Percentiles rank a stretch among this genome's conserved stretches.
phyloP scores from a whole-genome alignment of 92 coral and sea anemone genomes.

The Montipora capitata region DNA sequence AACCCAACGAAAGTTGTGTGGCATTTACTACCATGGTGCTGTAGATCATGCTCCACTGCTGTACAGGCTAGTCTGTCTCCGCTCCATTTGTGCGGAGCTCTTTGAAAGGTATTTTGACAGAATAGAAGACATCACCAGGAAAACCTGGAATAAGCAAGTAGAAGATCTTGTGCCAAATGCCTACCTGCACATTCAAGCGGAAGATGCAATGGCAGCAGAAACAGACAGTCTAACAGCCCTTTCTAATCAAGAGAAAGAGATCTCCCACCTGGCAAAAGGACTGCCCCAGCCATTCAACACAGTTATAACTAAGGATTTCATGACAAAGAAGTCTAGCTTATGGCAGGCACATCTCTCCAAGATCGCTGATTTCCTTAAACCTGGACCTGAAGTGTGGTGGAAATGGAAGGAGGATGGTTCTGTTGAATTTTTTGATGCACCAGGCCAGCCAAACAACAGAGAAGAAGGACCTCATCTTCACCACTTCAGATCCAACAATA shows the following conservation, averaged over 20 bases:
- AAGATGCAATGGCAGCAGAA: constrained; percentile 12
- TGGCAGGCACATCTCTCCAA: constrained; percentile 54
- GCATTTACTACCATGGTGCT: constrained; percentile 18
- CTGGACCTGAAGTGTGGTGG: constrained; percentile 47
- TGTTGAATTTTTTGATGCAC: constrained; percentile 32
- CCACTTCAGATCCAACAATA: constrained; percentile 43
- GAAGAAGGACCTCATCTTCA: constrained; percentile 38
- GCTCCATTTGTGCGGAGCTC: constrained; percentile 57
- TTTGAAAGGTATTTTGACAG: constrained; percentile 52
- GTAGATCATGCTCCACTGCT: constrained; percentile 64
- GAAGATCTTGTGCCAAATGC: constrained; percentile 51
- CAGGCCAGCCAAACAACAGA: constrained; percentile 13
- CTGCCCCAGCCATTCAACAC: constrained; percentile 48
- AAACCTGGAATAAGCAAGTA: constrained; percentile 55
- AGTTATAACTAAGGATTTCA: constrained; percentile 14
- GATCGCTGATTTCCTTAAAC: constrained; percentile 32
- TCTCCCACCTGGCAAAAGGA: constrained; percentile 37
- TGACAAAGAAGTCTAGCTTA: constrained; percentile 16
- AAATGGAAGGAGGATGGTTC: constrained; percentile 61
- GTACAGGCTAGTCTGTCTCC: constrained; percentile 51
- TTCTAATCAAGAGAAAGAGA: constrained; percentile 41
- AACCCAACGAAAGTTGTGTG: too few species aligned
- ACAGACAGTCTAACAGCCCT: constrained; percentile 16
- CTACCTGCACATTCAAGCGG: constrained; percentile 46
- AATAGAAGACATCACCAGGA: constrained; percentile 39